phyloP scores from a whole-genome alignment of 2,113 vertebrate species.

The Oceanodroma tethys region DNA sequence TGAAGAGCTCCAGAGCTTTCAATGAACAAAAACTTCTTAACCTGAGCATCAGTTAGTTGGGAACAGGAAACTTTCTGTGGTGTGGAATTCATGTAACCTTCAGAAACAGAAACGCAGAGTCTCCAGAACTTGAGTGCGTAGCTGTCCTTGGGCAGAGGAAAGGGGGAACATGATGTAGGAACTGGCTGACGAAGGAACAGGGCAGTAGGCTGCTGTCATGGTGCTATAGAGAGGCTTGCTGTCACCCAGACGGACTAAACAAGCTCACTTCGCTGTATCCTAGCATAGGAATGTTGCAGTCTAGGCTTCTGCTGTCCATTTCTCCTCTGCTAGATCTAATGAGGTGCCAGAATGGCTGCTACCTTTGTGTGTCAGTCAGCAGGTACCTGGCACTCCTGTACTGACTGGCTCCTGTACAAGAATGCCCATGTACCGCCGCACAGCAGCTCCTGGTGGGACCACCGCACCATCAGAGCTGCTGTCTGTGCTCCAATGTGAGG shows the following conservation, averaged over 20 bases:
- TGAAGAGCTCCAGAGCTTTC: neutral
- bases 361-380: neutral
- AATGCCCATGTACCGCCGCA: neutral
- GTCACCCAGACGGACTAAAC: neutral
- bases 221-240: neutral
- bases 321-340: neutral
- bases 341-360: neutral
- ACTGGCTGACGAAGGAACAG: neutral
- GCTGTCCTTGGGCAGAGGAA: neutral
- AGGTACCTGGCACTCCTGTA: neutral
- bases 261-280: neutral
- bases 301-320: neutral
- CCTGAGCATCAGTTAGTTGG: neutral
- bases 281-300: neutral
- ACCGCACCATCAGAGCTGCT: neutral
- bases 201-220: neutral
- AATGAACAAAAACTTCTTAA: neutral
- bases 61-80: neutral
- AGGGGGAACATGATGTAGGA: neutral
- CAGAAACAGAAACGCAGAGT: rapidly evolving
- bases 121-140: rapidly evolving
- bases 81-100: neutral
- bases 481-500: neutral
- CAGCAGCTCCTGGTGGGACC: neutral
- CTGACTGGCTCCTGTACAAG: neutral